Evolutionary conservation across 2,113 vertebrate species (phyloP), one percentile per base, ranked within the genome.

Genomic region (Cnemophilus loriae): DNA sequence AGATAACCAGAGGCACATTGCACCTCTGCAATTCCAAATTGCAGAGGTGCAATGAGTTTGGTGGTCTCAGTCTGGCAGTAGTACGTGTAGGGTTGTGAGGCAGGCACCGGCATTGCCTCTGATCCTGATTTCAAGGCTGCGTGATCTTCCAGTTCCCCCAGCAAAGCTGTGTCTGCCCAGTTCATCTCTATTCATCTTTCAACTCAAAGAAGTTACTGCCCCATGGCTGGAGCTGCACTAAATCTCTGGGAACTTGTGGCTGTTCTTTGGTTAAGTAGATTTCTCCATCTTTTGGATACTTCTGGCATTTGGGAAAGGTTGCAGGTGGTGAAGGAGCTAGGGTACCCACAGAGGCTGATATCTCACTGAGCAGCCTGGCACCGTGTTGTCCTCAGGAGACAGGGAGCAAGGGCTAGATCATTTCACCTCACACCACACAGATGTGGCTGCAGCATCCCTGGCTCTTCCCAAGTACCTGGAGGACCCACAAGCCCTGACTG

Each of bases 351-450:
- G 53, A 59, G 14, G 39, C 46, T 77, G 64, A 11, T 49, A 57
- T 32, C 55, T 73, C 46, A 39, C 33, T 1, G 4, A 52, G 68
- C 39, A 74, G 55, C 46, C 35, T 68, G 64, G 30, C 33, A 59
- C 28, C 0, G 0, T 6, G 1, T 59, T 13, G 0, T 55, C 8
- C 9, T 21, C 57, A 42, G 78, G n/a, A 75, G 60, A 39, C 23
- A 22, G 0, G 2, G 60, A n/a, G 22, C 14, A 24, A n/a, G 37
- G 65, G 37, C 6, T 26, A 11, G 35, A 41, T 41, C 15, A 12
- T 57, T 59, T 1, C 0, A 71, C 30, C 23, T 90, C 69, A 74
- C 4, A 4, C 28, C 37, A 65, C 4, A 5, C 42, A 67, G 44
- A 76, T 0, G 1, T 46, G 42, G 22, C 83, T 78, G 60, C 39